Conservation (phyloP, 1,140 invertebrate genomes). For the Brachionus rubens region DNA sequence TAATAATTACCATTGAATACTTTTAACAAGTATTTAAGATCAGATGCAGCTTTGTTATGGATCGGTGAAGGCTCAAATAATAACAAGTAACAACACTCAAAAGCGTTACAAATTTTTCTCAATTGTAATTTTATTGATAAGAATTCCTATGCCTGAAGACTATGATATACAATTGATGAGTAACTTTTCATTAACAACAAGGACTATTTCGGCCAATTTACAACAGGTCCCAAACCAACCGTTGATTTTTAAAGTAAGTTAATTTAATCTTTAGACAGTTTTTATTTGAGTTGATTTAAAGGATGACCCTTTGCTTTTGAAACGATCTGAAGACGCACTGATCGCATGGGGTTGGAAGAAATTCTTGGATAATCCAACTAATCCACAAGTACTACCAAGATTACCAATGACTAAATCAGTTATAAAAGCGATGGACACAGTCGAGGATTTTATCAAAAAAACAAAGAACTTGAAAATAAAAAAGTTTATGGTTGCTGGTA, state of each 20-base stretch:
- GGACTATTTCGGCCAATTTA: constrained; percentile 50
- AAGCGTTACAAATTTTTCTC: no score
- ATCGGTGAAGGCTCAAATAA: constrained; percentile 53
- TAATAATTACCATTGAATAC: neutral
- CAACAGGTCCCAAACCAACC: constrained; percentile 54
- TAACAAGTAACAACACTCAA: neutral
- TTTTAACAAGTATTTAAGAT: neutral
- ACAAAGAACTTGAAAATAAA: neutral
- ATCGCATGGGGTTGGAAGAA: constrained; percentile 53
- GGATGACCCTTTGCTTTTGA: neutral
- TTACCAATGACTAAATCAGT: constrained; percentile 49
- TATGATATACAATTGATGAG: constrained; percentile 51
- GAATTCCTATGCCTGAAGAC: constrained; percentile 49
- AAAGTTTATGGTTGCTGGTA: constrained; percentile 42
- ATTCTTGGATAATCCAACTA: constrained; percentile 16
- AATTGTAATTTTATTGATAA: neutral
- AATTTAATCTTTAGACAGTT: neutral
- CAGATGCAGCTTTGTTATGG: constrained; percentile 50
- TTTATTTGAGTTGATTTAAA: neutral
- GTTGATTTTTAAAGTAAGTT: constrained; percentile 50
- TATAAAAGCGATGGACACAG: constrained; percentile 52
- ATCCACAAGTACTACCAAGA: constrained; percentile 1
- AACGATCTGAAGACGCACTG: constrained; percentile 50
- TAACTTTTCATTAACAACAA: constrained; percentile 50
- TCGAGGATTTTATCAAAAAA: constrained; percentile 46